Evolutionary conservation across 2,888 invertebrate species (phyloP), one percentile per base, ranked within the genome.

Genomic region (Venusia cambrica): DNA sequence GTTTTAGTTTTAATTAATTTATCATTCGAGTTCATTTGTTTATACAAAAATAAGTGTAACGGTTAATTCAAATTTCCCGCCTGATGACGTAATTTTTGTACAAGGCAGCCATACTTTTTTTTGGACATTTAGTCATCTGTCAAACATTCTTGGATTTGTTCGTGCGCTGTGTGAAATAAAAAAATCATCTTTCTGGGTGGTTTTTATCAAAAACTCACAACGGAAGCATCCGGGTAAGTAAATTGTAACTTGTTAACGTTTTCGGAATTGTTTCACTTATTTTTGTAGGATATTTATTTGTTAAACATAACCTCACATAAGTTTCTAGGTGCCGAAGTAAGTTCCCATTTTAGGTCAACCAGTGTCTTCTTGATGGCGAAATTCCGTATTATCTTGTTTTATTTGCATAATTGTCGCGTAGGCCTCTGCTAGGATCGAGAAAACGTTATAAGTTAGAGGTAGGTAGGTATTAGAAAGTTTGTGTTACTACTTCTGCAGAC

Each of bases 201-300:
- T 75, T 75, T 59, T 55, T 51, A 59, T 51, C 40, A 41, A 58
- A 60, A 71, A 67, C 43, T 55, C 66, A 68, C 72, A 65, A 78
- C 81, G 83, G 83, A 75, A 74, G 84, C 81, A 80, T 84, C 85
- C 85, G 85, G 87, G 87, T 87, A 51, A 80, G 87, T 78, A 8
- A 16, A 31, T 38, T 34, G 26, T 51, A 47, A 49, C 51, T 44
- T 46, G 45, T 39, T 38, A 39, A 10, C 28, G 19, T 32, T 15
- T 41, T n/a, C 1, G 37, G 33, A 42, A 36, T 33, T 15, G 45
- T 58, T 55, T 40, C 40, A 31, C 44, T 52, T 51, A 16, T 39
- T 44, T 57, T 54, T 41, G 15, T 43, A 48, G 38, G 41, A 35
- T 58, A 60, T 48, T 17, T 35, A 31, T 35, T 31, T 36, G 48